These are phyloP conservation scores for Smithornis capensis DNA, from an alignment of 2,113 vertebrate genomes.

Conservation along the genomic window DNA sequence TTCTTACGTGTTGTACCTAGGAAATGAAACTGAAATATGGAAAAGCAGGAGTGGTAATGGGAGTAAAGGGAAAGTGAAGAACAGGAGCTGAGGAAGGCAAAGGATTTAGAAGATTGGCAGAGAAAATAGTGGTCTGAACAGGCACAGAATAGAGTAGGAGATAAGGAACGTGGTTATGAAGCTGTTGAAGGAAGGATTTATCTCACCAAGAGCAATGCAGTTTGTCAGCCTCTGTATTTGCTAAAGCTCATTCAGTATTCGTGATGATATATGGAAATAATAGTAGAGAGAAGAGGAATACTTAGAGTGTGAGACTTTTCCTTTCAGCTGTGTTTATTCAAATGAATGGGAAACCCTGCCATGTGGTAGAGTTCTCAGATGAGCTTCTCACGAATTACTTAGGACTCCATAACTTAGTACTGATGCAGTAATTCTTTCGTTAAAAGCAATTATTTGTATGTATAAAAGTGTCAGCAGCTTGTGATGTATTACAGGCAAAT, in stretches of 20 bases:
- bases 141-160: background rate
- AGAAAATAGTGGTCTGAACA: background rate
- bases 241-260: constrained; percentile 12
- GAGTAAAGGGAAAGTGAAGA: background rate
- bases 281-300: background rate
- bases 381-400: constrained; percentile 26
- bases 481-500: background rate
- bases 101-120: background rate
- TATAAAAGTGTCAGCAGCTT: background rate
- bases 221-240: background rate
- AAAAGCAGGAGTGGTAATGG: background rate
- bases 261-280: constrained; percentile 9
- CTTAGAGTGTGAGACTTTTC: background rate
- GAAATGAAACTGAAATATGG: background rate
- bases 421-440: constrained; percentile 11
- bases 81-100: background rate
- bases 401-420: constrained; percentile 12
- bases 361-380: constrained; percentile 37
- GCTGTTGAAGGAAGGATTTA: constrained; percentile 4
- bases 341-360: constrained; percentile 13
- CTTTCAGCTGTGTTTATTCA: constrained; percentile 34
- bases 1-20: background rate
- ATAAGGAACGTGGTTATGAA: background rate
- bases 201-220: background rate
- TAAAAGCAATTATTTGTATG: constrained; percentile 27